These are phyloP conservation scores for Pinna nobilis DNA, from an alignment of 1,140 invertebrate species.

Conservation along the genomic window DNA sequence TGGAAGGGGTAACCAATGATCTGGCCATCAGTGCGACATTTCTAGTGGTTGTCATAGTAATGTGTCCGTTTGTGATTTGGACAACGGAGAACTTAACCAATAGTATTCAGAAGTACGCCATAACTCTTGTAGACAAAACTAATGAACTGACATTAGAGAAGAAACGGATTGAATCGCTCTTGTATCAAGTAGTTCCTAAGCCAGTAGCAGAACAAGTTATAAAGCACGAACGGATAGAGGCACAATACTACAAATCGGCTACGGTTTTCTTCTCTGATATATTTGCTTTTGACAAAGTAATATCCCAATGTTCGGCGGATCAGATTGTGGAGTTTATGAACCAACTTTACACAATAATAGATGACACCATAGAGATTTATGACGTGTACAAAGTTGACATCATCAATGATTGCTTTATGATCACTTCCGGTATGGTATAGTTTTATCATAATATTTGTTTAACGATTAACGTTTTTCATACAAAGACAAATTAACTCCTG, in stretches of 20 bases:
- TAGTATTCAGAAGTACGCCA: constrained; percentile 68
- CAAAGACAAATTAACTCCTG: not conserved
- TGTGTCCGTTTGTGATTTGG: constrained; percentile 66
- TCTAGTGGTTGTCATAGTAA: constrained; percentile 61
- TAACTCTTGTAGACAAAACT: constrained; percentile 71
- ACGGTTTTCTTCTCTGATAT: constrained; percentile 84
- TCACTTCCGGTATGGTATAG: constrained; percentile 61
- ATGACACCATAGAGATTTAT: constrained; percentile 62
- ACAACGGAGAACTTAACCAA: constrained; percentile 62
- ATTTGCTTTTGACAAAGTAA: constrained; percentile 86
- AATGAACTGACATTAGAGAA: constrained; percentile 69
- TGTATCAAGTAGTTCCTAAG: constrained; percentile 78
- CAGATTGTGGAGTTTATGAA: constrained; percentile 80
- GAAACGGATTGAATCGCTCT: constrained; percentile 67
- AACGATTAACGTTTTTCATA: not conserved
- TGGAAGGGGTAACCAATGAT: constrained; percentile 26
- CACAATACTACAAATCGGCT: constrained; percentile 73
- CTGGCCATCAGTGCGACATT: constrained; percentile 41
- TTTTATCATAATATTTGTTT: not conserved
- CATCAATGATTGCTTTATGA: constrained; percentile 71
- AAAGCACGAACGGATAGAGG: constrained; percentile 69
- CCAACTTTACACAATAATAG: constrained; percentile 65
- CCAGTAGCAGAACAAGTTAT: constrained; percentile 74
- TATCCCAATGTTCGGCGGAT: constrained; percentile 89
- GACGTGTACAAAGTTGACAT: constrained; percentile 72